Evolutionary conservation across 2,113 vertebrate species (phyloP).

Genomic region (Ammospiza caudacuta): DNA sequence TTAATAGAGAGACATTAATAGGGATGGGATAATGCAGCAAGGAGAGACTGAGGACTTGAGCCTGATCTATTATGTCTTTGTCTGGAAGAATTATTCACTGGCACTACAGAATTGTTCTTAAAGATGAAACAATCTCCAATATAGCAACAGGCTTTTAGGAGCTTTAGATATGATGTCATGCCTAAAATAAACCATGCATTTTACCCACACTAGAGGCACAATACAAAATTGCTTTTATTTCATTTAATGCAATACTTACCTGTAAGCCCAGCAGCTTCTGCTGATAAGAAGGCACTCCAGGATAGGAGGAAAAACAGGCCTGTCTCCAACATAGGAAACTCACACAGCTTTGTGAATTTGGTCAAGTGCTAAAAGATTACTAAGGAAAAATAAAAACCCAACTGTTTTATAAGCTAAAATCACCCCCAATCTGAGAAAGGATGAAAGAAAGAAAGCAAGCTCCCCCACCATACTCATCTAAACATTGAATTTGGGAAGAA

Average conservation of each 20-base stretch:
- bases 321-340: slow-evolving; percentile 85
- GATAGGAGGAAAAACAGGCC: slow-evolving; percentile 85
- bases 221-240: background rate
- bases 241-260: slow-evolving; percentile 64
- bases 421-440: background rate
- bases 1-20: background rate
- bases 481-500: background rate
- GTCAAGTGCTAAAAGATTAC: slow-evolving; percentile 78
- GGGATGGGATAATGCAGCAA: background rate
- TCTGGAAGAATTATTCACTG: background rate
- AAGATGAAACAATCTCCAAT: background rate
- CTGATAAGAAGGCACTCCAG: slow-evolving; percentile 87
- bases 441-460: background rate
- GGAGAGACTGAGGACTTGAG: background rate
- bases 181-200: background rate
- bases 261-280: slow-evolving; percentile 83
- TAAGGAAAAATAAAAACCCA: slow-evolving; percentile 75
- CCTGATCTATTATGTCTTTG: background rate
- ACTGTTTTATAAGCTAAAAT: background rate
- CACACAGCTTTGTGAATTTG: slow-evolving; percentile 85
- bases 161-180: background rate
- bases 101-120: background rate
- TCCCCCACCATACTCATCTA: background rate
- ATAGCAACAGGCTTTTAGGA: background rate
- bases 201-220: background rate